Evolutionary conservation across 1,140 invertebrate species (phyloP), one percentile per base, ranked within the genome.

Genomic region (Lordiphosa collinella): DNA sequence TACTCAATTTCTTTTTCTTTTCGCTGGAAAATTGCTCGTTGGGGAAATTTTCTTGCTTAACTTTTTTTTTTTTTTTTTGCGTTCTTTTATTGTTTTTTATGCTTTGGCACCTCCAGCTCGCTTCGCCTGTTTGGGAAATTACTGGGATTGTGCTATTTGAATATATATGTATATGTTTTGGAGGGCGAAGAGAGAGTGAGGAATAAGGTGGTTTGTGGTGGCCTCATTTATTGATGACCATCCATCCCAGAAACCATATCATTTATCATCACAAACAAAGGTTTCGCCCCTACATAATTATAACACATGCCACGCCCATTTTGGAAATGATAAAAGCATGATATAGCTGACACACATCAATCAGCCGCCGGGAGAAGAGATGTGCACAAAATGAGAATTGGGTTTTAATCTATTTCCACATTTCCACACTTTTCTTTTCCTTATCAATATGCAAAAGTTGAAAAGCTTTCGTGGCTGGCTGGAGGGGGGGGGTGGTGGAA

Each of bases 361-460:
- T 80, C 76, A 80, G 76, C 60, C 32, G 13, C 60, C 32, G 13
- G 44, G 11, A 34, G 49, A 57, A 38, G 11, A 34, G 49, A 57
- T 18, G 34, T 9, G 9, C 51, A 48, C 37, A 29, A 44, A 13
- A 5, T 9, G 2, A 22, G 14, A 13, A 13, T 34, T 11, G 25
- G 8, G 8, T 16, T 16, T 18, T 11, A 3, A 12, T 12, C 47
- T 10, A 12, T 35, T 35, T 48, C 46, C 32, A 34, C 25, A 32
- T 41, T 63, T 65, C 37, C 54, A 43, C 61, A 47, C 43, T 65
- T 47, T 16, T 29, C 40, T 38, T 48, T 31, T 44, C 41, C 75
- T 75, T 82, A 80, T 82, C 75, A 80, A 82, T 82, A 80, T 80
- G 75, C 75, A 80, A 80, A 82, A 67, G 58, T 80, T 75, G 36